These are phyloP conservation scores for Anas capensis DNA, from an alignment of 2,797 vertebrate species.

Conservation along the genomic window DNA sequence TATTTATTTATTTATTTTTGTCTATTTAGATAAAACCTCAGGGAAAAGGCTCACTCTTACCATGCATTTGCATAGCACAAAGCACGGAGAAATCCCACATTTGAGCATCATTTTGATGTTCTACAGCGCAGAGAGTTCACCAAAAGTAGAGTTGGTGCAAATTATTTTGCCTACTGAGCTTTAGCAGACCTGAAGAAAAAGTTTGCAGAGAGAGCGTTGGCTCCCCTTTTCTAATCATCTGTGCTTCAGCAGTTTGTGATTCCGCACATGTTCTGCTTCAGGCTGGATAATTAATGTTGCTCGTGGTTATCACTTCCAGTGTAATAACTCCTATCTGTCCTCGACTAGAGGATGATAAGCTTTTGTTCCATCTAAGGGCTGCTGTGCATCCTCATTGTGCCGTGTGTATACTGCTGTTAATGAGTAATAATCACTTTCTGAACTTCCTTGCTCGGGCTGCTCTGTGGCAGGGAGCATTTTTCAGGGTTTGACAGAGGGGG, in stretches of 20 bases:
- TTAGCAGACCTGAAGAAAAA: neutral
- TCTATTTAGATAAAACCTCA: neutral
- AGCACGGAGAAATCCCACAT: neutral
- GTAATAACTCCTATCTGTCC: neutral
- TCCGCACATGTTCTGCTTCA: neutral
- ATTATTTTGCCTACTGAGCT: neutral
- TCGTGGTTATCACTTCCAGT: constrained; percentile 7
- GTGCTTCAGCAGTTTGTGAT: neutral
- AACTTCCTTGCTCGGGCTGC: neutral
- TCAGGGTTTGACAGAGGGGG: neutral
- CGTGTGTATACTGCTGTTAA: neutral
- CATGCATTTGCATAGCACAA: neutral
- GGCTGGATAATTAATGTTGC: constrained; percentile 27
- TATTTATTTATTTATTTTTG: neutral
- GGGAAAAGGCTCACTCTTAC: neutral
- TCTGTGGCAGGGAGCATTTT: neutral
- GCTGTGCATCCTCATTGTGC: neutral
- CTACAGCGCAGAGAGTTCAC: neutral
- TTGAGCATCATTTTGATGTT: neutral
- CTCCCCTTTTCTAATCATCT: neutral
- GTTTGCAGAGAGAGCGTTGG: neutral
- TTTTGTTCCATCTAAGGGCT: neutral
- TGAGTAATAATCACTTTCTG: neutral
- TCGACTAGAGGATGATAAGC: neutral
- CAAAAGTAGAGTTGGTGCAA: neutral